A percentile compares a stretch with the other conserved stretches of the same genome.
Evolutionary conservation across 2,797 vertebrate species (phyloP).

Genomic region (Anolis apletophallus): DNA sequence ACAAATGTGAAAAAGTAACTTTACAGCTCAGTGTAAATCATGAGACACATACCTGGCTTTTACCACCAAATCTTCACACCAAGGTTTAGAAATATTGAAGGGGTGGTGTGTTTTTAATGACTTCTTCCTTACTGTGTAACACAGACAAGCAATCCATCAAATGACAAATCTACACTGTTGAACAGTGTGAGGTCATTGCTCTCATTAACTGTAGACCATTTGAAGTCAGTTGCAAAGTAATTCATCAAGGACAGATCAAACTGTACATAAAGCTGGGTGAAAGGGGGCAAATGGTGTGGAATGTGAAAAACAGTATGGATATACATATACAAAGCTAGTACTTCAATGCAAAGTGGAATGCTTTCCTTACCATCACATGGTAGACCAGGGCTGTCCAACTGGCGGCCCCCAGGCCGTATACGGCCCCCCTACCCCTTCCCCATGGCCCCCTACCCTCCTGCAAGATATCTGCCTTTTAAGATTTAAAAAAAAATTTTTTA

Average conservation of each 20-base stretch:
- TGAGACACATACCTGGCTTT: slow-evolving; percentile 2
- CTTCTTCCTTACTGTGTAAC: slow-evolving; percentile 25
- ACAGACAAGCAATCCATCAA: slow-evolving; percentile 29
- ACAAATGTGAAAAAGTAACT: slow-evolving; percentile 6
- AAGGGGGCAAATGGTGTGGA: not conserved
- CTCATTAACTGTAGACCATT: slow-evolving; percentile 32
- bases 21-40: slow-evolving; percentile 12
- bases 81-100: slow-evolving; percentile 20
- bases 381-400: too few species aligned
- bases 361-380: not conserved
- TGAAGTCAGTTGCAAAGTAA: slow-evolving; percentile 32
- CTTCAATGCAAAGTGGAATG: not conserved
- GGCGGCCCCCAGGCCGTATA: too few species aligned
- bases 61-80: not conserved
- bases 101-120: slow-evolving; percentile 20
- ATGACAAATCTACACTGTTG: slow-evolving; percentile 35
- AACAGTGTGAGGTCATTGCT: slow-evolving; percentile 39
- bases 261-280: slow-evolving; percentile 9
- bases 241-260: slow-evolving; percentile 22
- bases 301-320: slow-evolving; percentile 4
- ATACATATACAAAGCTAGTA: not conserved
- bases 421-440: too few species aligned
- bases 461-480: too few species aligned
- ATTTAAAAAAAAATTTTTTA: too few species aligned
- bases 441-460: too few species aligned